Conservation (phyloP, 2,888 invertebrate species). For the Sycophila texana region DNA sequence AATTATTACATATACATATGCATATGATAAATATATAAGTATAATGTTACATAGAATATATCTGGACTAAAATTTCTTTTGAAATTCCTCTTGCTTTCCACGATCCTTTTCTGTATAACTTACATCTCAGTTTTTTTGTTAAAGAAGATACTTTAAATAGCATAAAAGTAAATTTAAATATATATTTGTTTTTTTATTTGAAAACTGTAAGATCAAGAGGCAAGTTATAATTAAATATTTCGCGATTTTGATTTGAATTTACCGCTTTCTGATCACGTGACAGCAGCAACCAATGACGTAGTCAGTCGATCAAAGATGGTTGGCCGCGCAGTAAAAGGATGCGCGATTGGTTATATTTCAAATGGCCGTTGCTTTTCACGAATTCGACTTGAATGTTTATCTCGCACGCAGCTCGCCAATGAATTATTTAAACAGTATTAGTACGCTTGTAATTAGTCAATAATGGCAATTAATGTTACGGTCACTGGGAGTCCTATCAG, state of each 20-base stretch:
- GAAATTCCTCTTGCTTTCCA: not conserved
- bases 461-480: constrained; percentile 81
- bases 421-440: constrained; percentile 32
- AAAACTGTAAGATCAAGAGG: no score
- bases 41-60: constrained; percentile 68
- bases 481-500: constrained; percentile 78
- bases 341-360: constrained; percentile 39
- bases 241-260: constrained; percentile 3
- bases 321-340: not conserved
- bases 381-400: constrained; percentile 55
- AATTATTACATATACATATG: constrained; percentile 70
- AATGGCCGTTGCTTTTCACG: constrained; percentile 42
- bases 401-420: constrained; percentile 13
- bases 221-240: no score
- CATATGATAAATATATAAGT: constrained; percentile 68
- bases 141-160: not conserved
- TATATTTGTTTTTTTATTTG: not conserved
- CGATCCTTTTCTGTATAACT: not conserved
- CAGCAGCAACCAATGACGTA: constrained; percentile 13
- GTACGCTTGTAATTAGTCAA: constrained; percentile 45
- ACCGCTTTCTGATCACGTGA: constrained; percentile 26
- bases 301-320: constrained; percentile 12
- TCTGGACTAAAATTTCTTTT: constrained; percentile 33
- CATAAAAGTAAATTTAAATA: not conserved
- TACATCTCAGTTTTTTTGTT: not conserved